Evolutionary conservation across 1,140 invertebrate genomes (phyloP).

Genomic region (Helicoverpa armigera): DNA sequence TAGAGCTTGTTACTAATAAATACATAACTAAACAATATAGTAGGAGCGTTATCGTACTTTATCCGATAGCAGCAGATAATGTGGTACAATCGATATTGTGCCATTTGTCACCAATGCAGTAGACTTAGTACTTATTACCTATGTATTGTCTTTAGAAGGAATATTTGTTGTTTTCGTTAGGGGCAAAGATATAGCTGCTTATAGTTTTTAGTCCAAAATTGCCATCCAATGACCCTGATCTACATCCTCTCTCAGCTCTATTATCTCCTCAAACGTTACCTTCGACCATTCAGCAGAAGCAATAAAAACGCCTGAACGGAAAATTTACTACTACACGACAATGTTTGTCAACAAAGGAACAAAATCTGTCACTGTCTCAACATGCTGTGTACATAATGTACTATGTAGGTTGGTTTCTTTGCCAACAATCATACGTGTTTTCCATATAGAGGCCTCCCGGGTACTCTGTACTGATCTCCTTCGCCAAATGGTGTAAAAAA

Average conservation of each 20-base stretch:
- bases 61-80: slow-evolving; percentile 49
- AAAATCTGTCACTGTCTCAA: background rate
- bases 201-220: too few relatives aligned
- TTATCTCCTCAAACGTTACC: background rate
- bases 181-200: background rate
- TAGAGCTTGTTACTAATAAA: slow-evolving; percentile 13
- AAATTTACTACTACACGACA: background rate
- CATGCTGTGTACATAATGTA: background rate
- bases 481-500: slow-evolving; percentile 25
- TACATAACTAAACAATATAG: slow-evolving; percentile 25
- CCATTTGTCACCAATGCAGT: slow-evolving; percentile 34
- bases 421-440: background rate
- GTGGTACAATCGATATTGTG: slow-evolving; percentile 36
- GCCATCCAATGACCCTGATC: too few relatives aligned
- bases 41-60: slow-evolving; percentile 43
- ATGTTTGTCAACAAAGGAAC: slow-evolving; percentile 14
- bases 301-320: background rate
- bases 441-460: background rate
- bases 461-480: background rate
- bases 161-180: background rate
- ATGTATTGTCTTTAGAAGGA: background rate
- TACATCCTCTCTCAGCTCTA: too few relatives aligned
- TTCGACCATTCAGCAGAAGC: background rate
- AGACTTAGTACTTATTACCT: slow-evolving; percentile 18
- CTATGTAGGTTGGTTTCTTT: background rate